Evolutionary conservation across 2,113 vertebrate genomes (phyloP).

Genomic region (Gobiocypris rarus): DNA sequence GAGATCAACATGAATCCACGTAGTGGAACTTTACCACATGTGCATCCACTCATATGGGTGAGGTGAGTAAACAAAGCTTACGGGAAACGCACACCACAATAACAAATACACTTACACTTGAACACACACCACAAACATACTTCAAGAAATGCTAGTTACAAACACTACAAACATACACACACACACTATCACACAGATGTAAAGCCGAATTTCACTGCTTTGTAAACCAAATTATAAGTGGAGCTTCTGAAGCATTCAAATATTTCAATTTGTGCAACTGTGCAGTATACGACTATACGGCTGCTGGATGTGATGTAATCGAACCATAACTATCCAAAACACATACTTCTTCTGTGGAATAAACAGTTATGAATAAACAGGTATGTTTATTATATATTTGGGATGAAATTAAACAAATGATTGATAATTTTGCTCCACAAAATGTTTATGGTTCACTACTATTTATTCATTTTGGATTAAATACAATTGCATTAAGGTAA

Average conservation of each 20-base stretch:
- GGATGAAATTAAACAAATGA: too few relatives aligned
- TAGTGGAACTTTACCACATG: background rate
- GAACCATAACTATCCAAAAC: background rate
- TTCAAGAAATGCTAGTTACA: background rate
- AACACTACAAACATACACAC: background rate
- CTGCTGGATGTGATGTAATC: background rate
- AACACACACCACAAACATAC: background rate
- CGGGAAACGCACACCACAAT: background rate
- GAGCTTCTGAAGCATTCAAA: too few relatives aligned
- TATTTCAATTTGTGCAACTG: too few relatives aligned
- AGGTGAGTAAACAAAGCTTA: conserved; percentile 1
- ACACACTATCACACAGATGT: background rate
- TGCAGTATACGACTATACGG: too few relatives aligned
- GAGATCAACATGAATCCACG: background rate
- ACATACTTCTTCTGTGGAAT: background rate
- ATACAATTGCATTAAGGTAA: background rate
- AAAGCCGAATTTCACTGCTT: background rate
- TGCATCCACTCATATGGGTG: conserved; percentile 3
- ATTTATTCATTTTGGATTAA: background rate
- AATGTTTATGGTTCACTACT: background rate
- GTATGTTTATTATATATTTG: too few relatives aligned
- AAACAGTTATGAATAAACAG: too few relatives aligned
- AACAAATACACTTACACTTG: background rate
- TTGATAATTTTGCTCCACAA: background rate
- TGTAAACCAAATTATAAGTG: too few relatives aligned